Evolutionary conservation across 2,888 invertebrate genomes (phyloP).

Genomic region (Caenorhabditis parvicauda): DNA sequence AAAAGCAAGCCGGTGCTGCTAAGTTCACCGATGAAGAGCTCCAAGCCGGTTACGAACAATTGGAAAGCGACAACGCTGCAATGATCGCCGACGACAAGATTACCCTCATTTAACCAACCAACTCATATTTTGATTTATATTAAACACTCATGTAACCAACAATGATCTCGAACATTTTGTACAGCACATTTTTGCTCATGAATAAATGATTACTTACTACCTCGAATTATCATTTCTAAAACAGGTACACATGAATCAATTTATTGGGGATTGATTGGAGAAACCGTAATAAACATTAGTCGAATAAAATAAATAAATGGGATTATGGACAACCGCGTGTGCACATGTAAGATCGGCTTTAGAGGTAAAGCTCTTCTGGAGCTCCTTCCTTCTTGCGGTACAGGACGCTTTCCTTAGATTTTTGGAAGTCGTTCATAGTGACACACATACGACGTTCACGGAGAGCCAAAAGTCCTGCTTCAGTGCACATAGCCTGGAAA

Average conservation of each 20-base stretch:
- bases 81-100: conserved; percentile 53
- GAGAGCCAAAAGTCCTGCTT: conserved; percentile 95
- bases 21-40: conserved; percentile 51
- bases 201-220: no score
- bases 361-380: conserved; percentile 96
- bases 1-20: conserved; percentile 37
- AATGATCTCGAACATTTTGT: no score
- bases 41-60: conserved; percentile 49
- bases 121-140: no score
- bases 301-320: conserved; percentile 16
- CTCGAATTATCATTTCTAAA: no score
- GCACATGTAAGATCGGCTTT: conserved; percentile 7
- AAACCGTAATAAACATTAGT: no score
- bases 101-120: conserved; percentile 42
- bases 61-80: conserved; percentile 51
- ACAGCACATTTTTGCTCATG: no score
- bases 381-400: conserved; percentile 99
- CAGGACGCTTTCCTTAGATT: conserved; percentile 97
- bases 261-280: no score
- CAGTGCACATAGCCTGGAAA: conserved; percentile 92
- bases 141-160: no score
- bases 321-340: no score
- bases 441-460: conserved; percentile 98
- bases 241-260: no score
- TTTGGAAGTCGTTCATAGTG: conserved; percentile 97